A percentile compares a stretch with the other conserved stretches of the same genome.
Conservation (phyloP, 1,140 invertebrate species). For the Adoxophyes honmai region DNA sequence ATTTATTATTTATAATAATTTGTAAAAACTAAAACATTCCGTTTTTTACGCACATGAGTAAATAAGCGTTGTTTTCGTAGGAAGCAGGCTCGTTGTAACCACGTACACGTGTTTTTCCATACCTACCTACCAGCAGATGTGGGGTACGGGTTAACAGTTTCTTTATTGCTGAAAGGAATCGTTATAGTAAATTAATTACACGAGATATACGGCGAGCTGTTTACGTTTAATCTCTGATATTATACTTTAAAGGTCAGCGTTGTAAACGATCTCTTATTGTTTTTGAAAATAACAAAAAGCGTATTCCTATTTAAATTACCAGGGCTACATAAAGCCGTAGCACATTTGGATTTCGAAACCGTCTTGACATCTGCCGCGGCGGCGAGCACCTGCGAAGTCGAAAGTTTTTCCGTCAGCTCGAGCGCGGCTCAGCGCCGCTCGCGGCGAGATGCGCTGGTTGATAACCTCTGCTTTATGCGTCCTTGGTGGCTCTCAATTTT, state of each 20-base stretch:
- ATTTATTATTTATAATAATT: background rate
- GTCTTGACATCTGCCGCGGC: slow-evolving; percentile 4
- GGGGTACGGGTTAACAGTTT: slow-evolving; percentile 9
- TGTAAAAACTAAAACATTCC: background rate
- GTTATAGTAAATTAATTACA: slow-evolving; percentile 14
- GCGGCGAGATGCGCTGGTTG: slow-evolving; percentile 7
- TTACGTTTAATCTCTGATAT: slow-evolving; percentile 11
- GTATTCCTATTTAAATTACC: slow-evolving; percentile 5
- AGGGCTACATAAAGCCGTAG: background rate
- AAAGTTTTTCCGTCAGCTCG: slow-evolving; percentile 1
- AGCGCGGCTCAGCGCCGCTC: background rate
- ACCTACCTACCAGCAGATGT: slow-evolving; percentile 6
- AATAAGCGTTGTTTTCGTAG: background rate
- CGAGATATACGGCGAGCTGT: slow-evolving; percentile 10
- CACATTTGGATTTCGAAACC: background rate
- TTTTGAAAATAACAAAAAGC: slow-evolving; percentile 8
- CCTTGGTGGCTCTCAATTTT: background rate
- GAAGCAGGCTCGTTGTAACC: background rate
- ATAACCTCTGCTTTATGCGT: slow-evolving; percentile 4
- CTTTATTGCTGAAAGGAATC: slow-evolving; percentile 12
- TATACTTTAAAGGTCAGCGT: slow-evolving; percentile 13
- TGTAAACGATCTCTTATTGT: slow-evolving; percentile 11
- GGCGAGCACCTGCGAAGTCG: slow-evolving; percentile 5
- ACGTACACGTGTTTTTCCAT: background rate
- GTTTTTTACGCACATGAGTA: background rate